Evolutionary conservation across 1,140 invertebrate species (phyloP).

Genomic region (Listronotus oregonensis): DNA sequence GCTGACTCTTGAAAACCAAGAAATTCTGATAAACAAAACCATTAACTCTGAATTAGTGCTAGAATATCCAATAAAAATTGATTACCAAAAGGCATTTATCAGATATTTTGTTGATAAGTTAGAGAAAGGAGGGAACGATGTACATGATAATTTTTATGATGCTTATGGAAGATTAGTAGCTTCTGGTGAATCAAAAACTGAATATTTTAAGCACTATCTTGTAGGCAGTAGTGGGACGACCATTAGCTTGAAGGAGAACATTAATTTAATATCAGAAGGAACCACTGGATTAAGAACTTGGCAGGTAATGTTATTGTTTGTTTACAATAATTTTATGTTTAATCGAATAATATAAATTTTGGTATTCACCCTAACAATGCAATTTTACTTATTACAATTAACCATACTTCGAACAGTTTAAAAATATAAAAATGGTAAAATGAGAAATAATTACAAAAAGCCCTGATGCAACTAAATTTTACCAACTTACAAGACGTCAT

Average conservation of each 20-base stretch:
- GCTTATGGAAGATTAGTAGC: constrained; percentile 56
- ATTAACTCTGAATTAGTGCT: constrained; percentile 53
- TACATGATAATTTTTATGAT: constrained; percentile 57
- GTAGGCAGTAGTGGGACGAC: constrained; percentile 44
- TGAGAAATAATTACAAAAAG: too few relatives aligned
- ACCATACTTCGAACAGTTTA: too few relatives aligned
- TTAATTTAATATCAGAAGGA: constrained; percentile 61
- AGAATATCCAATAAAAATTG: constrained; percentile 57
- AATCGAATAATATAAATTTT: not conserved
- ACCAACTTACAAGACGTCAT: too few relatives aligned
- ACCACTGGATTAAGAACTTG: constrained; percentile 64
- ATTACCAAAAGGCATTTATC: constrained; percentile 59
- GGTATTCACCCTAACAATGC: not conserved
- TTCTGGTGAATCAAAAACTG: constrained; percentile 35
- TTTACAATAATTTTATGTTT: constrained; percentile 6
- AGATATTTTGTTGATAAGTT: constrained; percentile 58
- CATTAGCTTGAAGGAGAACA: constrained; percentile 61
- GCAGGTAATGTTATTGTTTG: constrained; percentile 50
- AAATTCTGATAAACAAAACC: constrained; percentile 55
- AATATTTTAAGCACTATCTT: constrained; percentile 60
- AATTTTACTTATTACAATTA: not conserved
- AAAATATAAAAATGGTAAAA: too few relatives aligned
- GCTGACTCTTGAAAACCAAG: constrained; percentile 49
- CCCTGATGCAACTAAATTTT: too few relatives aligned
- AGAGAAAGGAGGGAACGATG: constrained; percentile 53